Base-by-base conservation (phyloP, 2,888 invertebrate genomes). In the Erebia palarica region DNA sequence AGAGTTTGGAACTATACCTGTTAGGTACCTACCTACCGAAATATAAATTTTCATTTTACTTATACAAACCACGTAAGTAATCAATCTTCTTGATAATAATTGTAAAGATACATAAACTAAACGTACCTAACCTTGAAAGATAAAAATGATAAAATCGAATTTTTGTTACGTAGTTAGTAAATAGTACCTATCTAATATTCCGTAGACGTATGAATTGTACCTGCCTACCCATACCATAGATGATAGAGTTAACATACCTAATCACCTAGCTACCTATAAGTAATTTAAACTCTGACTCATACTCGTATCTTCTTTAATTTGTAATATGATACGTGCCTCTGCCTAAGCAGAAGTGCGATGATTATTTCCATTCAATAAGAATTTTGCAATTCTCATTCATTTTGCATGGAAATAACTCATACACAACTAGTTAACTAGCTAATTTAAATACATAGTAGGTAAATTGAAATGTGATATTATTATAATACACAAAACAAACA, bases 81-180 rank as follows among this genome's bases (percentile, higher is more conserved):
- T 44, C 65, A 65, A 55, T 55, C 42, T 53, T 65, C 36, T 55
- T 67, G 67, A 67, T 58, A 49, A 67, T 36, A 27, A 67, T 36
- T 67, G 13, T 11, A 27, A 27, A 58, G 27, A 64, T 63, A 63
- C 10, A 9, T 16, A 14, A 8, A 53, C 57, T 21, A 21, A 27
- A 57, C 18, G 21, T 44, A 27, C 36, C 36, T 7, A 63, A 63
- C 69, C 61, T 69, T 63, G 63, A 63, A 21, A 69, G 69, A 69
- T 69, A 55, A 36, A 36, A 36, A 69, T 63, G 55, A 69, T 69
- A 44, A 60, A 69, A 55, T 44, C 11, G 18, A 21, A 36, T 36
- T 68, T 55, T 65, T 55, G 4, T 27, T 27, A 16, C 8, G 11
- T 18, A 36, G 65, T 18, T 14, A 14, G 49, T 27, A 27, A 27